Evolutionary conservation across 2,888 invertebrate species (phyloP).

Genomic region (Stratiomys singularior): DNA sequence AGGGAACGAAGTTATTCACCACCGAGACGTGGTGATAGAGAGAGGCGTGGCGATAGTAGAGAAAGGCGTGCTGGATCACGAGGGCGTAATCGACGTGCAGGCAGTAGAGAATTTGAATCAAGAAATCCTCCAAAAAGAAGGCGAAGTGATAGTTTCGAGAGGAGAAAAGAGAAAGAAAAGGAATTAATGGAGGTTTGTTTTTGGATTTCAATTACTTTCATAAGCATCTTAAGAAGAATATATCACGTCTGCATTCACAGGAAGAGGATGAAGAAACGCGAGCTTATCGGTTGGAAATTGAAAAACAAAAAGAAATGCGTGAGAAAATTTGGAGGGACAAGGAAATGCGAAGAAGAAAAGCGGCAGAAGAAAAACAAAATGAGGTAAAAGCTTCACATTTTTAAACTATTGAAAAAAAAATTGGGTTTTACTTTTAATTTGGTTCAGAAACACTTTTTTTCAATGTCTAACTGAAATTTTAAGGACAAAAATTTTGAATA

Average conservation of each 20-base stretch:
- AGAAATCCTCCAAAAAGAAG: slow-evolving; percentile 57
- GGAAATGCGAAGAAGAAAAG: slow-evolving; percentile 66
- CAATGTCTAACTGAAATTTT: background rate
- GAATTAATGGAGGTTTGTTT: slow-evolving; percentile 60
- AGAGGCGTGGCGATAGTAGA: slow-evolving; percentile 49
- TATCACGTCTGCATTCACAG: slow-evolving; percentile 56
- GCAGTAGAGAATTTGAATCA: slow-evolving; percentile 59
- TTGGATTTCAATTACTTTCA: too few species aligned
- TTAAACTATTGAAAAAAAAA: too few species aligned
- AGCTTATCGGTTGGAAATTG: slow-evolving; percentile 66
- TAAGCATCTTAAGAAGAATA: too few species aligned
- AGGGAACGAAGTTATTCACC: slow-evolving; percentile 65
- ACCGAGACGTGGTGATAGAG: slow-evolving; percentile 53
- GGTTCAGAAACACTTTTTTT: too few species aligned
- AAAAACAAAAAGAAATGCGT: slow-evolving; percentile 66
- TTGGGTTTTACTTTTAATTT: too few species aligned
- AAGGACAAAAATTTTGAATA: background rate
- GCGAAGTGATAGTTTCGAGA: slow-evolving; percentile 56
- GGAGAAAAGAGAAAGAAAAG: slow-evolving; percentile 56
- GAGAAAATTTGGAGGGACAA: slow-evolving; percentile 66
- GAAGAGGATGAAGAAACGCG: slow-evolving; percentile 68
- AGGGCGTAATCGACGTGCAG: slow-evolving; percentile 54
- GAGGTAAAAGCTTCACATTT: too few species aligned
- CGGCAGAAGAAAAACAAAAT: slow-evolving; percentile 63
- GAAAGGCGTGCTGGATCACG: slow-evolving; percentile 55